phyloP scores from a whole-genome alignment of 2,113 vertebrate genomes.

The Lates calcarifer region DNA sequence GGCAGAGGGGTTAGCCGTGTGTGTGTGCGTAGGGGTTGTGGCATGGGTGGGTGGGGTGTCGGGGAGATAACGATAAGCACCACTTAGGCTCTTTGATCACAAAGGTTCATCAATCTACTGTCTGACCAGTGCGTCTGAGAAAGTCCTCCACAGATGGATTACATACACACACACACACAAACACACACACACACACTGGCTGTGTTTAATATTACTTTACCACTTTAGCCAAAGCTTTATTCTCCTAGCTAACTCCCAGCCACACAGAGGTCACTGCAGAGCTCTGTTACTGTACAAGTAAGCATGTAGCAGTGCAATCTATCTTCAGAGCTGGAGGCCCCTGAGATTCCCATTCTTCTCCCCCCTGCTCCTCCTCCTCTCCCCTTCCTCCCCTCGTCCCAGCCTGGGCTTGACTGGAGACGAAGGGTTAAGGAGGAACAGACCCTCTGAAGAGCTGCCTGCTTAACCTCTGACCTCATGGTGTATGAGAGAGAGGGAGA shows the following conservation, averaged over 20 bases:
- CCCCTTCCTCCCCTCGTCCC: background rate
- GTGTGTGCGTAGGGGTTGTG: background rate
- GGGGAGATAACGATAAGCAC: slow-evolving; percentile 77
- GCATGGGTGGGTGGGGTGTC: background rate
- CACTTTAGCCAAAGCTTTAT: slow-evolving; percentile 48
- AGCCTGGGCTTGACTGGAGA: slow-evolving; percentile 66
- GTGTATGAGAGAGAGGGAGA: slow-evolving; percentile 64
- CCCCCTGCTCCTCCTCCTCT: background rate
- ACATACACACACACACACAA: slow-evolving; percentile 33
- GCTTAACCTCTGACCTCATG: slow-evolving; percentile 81
- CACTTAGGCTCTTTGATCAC: slow-evolving; percentile 83
- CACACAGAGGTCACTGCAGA: slow-evolving; percentile 22
- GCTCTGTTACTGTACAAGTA: slow-evolving; percentile 56
- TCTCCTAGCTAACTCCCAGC: slow-evolving; percentile 25
- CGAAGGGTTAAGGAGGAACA: slow-evolving; percentile 82
- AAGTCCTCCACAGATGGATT: slow-evolving; percentile 71
- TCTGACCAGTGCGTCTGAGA: slow-evolving; percentile 70
- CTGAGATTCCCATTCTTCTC: slow-evolving; percentile 9
- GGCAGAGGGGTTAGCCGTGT: slow-evolving; percentile 14
- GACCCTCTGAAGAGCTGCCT: slow-evolving; percentile 78
- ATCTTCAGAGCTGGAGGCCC: slow-evolving; percentile 55
- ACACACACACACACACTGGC: slow-evolving; percentile 24
- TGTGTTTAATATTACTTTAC: slow-evolving; percentile 65
- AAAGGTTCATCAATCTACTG: slow-evolving; percentile 76
- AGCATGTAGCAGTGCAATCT: slow-evolving; percentile 43